Conservation (phyloP, 2,888 invertebrate genomes). For the Exocentrus adspersus region DNA sequence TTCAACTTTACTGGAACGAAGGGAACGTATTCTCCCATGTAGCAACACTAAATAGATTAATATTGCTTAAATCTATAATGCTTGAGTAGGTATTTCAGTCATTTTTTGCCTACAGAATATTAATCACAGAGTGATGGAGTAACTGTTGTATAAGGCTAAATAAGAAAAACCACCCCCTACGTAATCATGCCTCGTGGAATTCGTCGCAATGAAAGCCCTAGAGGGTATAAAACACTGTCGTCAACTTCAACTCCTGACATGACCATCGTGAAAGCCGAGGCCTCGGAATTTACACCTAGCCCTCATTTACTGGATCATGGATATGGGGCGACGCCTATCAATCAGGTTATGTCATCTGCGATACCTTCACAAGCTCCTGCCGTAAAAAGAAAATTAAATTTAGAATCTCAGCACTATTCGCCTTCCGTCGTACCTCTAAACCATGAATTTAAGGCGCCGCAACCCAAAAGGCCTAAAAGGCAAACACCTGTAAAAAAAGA, state of each 20-base stretch:
- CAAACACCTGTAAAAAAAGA: conserved; percentile 43
- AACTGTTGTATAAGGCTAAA: conserved; percentile 7
- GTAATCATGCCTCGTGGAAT: conserved; percentile 71
- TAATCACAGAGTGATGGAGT: conserved; percentile 15
- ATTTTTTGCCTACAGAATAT: conserved; percentile 9
- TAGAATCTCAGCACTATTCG: conserved; percentile 68
- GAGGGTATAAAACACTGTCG: conserved; percentile 67
- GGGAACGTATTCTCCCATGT: not conserved
- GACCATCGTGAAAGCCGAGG: conserved; percentile 63
- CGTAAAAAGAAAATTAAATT: conserved; percentile 79
- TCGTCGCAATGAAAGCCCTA: conserved; percentile 54
- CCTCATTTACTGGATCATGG: conserved; percentile 88
- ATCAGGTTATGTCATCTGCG: conserved; percentile 66
- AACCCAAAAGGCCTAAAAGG: conserved; percentile 58
- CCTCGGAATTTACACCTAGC: conserved; percentile 70
- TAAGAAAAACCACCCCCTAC: not conserved
- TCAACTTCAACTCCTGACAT: conserved; percentile 64
- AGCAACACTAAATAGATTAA: not conserved
- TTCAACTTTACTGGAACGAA: no score
- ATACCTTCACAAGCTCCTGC: conserved; percentile 64
- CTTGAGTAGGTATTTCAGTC: conserved; percentile 8
- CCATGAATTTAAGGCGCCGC: conserved; percentile 69
- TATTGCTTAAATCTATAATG: no score
- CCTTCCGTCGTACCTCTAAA: conserved; percentile 64
- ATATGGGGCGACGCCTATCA: conserved; percentile 84